These are phyloP conservation scores for Butastur rufipennis DNA, from an alignment of 2,113 vertebrate genomes.

Conservation along the genomic window DNA sequence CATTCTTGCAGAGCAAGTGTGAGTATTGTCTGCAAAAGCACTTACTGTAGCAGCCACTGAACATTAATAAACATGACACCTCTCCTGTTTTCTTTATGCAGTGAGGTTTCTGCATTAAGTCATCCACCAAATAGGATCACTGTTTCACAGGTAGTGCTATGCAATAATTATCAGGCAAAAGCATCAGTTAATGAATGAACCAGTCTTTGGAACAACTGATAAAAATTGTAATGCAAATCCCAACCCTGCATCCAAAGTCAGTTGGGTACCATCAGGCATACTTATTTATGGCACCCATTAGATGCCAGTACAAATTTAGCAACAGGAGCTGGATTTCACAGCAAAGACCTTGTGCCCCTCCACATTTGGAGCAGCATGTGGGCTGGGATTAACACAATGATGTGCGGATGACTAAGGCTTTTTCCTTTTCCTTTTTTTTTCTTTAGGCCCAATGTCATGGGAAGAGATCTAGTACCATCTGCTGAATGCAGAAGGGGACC, in stretches of 20 bases:
- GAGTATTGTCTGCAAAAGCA: neutral
- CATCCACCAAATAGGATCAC: neutral
- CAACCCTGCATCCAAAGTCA: neutral
- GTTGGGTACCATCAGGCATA: neutral
- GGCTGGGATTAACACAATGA: neutral
- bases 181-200: neutral
- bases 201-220: neutral
- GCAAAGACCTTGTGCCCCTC: neutral
- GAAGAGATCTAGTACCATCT: neutral
- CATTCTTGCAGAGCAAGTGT: neutral
- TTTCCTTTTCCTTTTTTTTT: neutral
- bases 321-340: neutral
- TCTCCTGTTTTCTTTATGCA: neutral
- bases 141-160: neutral
- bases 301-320: neutral
- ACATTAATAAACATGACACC: neutral
- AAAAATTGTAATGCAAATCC: neutral
- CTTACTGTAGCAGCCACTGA: neutral
- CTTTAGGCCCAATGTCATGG: rapidly evolving
- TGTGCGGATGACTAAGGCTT: neutral
- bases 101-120: neutral
- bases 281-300: neutral
- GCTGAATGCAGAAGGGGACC: neutral
- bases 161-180: neutral
- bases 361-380: neutral